Conservation (phyloP, 1,140 invertebrate species). For the Papilio polytes region DNA sequence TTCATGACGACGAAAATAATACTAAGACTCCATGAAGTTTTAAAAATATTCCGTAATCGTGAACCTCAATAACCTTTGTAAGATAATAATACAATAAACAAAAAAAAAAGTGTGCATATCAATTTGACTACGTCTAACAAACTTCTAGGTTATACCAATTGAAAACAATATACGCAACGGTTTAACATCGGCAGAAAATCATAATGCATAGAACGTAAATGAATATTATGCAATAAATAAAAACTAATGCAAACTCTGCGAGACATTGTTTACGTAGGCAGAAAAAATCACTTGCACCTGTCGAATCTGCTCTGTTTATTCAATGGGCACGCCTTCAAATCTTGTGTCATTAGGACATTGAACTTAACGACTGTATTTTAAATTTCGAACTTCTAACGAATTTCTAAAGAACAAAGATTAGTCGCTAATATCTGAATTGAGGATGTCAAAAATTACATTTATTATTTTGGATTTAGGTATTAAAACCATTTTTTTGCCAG, state of each 20-base stretch:
- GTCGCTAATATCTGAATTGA: too few species aligned
- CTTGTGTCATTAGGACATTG: constrained; percentile 9
- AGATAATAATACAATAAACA: neutral
- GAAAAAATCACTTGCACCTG: neutral
- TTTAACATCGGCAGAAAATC: neutral
- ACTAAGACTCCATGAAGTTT: too few species aligned
- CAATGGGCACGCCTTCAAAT: neutral
- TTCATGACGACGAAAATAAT: too few species aligned
- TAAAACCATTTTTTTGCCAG: neutral
- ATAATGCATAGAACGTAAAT: neutral
- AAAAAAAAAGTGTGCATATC: neutral
- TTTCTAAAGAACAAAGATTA: neutral
- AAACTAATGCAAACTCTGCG: neutral
- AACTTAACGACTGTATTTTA: constrained; percentile 17
- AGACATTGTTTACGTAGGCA: constrained; percentile 2
- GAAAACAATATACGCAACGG: neutral
- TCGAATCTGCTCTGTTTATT: neutral
- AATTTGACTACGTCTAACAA: neutral
- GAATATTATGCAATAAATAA: constrained; percentile 2
- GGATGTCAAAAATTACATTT: too few species aligned
- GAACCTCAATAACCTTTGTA: neutral
- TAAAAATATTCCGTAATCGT: neutral
- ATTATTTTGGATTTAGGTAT: too few species aligned
- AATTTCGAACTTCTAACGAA: constrained; percentile 11
- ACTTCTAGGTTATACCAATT: neutral